Evolutionary conservation across 1,140 invertebrate genomes (phyloP).

Genomic region (Pemphigus obesinymphae): DNA sequence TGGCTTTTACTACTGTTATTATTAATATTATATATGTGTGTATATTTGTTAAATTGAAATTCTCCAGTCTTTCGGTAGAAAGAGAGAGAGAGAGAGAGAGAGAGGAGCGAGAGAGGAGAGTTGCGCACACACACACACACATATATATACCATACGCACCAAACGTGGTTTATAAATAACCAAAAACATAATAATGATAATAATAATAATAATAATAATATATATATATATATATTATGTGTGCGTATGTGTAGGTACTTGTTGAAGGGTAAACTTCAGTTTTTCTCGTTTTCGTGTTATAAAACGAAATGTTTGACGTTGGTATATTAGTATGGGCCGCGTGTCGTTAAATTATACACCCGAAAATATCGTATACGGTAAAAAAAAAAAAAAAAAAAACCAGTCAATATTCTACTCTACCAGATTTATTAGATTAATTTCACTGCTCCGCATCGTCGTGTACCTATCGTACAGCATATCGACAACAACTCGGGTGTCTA

Average conservation of each 20-base stretch:
- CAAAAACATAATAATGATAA: not conserved
- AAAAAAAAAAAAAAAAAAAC: too few relatives aligned
- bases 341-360: too few relatives aligned
- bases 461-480: too few relatives aligned
- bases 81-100: not conserved
- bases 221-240: not conserved
- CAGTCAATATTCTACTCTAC: too few relatives aligned
- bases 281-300: not conserved
- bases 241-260: not conserved
- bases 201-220: too few relatives aligned
- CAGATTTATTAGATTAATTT: too few relatives aligned
- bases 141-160: not conserved
- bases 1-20: constrained; percentile 38
- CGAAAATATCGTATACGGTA: too few relatives aligned
- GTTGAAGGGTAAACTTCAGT: constrained; percentile 24
- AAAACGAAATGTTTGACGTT: not conserved
- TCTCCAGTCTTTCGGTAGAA: not conserved
- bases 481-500: too few relatives aligned
- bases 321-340: too few relatives aligned
- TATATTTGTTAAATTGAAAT: constrained; percentile 32
- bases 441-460: too few relatives aligned
- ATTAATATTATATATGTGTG: constrained; percentile 30
- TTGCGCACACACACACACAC: not conserved
- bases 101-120: not conserved
- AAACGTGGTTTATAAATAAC: constrained; percentile 15